phyloP scores from a whole-genome alignment of 2,113 vertebrate genomes.

The Mustela lutreola region DNA sequence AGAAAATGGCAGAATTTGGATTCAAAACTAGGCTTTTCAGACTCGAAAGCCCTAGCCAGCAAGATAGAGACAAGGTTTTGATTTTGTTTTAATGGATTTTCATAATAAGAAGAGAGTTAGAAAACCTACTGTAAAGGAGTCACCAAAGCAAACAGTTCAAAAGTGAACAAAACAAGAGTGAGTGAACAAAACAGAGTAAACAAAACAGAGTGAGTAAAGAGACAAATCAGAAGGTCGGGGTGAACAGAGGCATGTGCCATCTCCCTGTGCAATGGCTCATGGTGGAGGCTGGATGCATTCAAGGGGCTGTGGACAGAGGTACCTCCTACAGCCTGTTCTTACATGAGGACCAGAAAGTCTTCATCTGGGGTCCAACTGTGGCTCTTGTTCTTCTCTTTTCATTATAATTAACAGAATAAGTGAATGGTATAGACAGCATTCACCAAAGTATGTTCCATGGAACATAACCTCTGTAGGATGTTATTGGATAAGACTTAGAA shows the following conservation, averaged over 20 bases:
- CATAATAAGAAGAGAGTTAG: background rate
- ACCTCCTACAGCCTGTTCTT: background rate
- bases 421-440: background rate
- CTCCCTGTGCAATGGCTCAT: background rate
- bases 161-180: background rate
- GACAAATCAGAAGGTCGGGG: background rate
- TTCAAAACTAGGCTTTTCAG: background rate
- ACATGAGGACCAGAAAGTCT: background rate
- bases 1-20: background rate
- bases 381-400: background rate
- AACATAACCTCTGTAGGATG: background rate
- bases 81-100: slow-evolving; percentile 1
- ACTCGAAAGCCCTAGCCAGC: background rate
- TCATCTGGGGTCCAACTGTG: background rate
- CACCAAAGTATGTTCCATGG: background rate
- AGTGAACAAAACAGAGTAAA: background rate
- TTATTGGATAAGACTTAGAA: background rate
- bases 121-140: background rate
- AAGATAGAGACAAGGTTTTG: background rate
- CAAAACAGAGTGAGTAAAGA: background rate
- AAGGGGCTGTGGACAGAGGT: background rate
- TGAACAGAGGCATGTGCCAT: rapidly evolving
- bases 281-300: background rate
- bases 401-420: background rate
- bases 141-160: background rate